Evolutionary conservation across 1,140 invertebrate species (phyloP).

Genomic region (Halyomorpha halys): DNA sequence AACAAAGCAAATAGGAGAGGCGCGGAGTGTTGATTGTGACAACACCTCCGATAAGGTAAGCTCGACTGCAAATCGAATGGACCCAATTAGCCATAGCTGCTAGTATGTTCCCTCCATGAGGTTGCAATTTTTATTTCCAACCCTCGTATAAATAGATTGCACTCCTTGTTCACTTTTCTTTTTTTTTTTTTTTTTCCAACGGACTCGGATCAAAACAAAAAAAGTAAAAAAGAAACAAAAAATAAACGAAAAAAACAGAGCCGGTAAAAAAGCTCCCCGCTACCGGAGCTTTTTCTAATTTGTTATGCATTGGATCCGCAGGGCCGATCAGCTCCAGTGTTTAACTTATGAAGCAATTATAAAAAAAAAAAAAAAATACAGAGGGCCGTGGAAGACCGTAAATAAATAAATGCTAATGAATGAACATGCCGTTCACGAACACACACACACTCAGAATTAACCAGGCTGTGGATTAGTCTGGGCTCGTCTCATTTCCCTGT

Average conservation of each 20-base stretch:
- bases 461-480: too few species aligned
- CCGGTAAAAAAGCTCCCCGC: not conserved
- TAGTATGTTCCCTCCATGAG: too few species aligned
- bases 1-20: too few species aligned
- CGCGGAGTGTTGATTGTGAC: too few species aligned
- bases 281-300: conserved; percentile 23
- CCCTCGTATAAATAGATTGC: conserved; percentile 4
- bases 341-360: conserved; percentile 26
- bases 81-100: too few species aligned
- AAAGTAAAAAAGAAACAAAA: not conserved
- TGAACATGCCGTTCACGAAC: conserved; percentile 15
- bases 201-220: not conserved
- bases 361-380: conserved; percentile 15
- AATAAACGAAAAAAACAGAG: conserved; percentile 2
- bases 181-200: not conserved
- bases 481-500: too few species aligned
- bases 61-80: too few species aligned
- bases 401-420: conserved; percentile 27
- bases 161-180: not conserved
- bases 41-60: too few species aligned
- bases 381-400: conserved; percentile 11
- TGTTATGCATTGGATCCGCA: conserved; percentile 26
- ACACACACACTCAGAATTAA: too few species aligned
- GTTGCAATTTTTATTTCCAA: too few species aligned
- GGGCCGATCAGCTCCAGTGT: conserved; percentile 22